These are phyloP conservation scores for Urocyon cinereoargenteus DNA, from an alignment of 2,797 vertebrate species.

Conservation along the genomic window DNA sequence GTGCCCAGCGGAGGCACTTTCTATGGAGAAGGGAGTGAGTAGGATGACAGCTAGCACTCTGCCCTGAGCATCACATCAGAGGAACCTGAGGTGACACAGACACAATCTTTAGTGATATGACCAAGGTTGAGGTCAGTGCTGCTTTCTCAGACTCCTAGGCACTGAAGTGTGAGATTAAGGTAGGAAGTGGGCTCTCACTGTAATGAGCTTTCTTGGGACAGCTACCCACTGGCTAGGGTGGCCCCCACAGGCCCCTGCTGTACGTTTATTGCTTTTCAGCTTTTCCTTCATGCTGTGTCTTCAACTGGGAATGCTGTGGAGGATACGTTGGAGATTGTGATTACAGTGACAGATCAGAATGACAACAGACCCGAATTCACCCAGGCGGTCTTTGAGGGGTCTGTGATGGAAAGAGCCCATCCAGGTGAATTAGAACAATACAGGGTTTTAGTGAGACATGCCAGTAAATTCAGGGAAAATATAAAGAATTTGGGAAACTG, in stretches of 20 bases:
- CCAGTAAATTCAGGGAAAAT: not conserved
- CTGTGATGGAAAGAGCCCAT: constrained; percentile 88
- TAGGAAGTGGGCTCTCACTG: not conserved
- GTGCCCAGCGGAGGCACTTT: too few relatives aligned
- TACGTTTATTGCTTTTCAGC: constrained; percentile 79
- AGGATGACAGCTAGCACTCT: not conserved
- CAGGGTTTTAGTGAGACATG: not conserved
- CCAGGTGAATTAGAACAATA: constrained; percentile 82
- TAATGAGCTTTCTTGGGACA: not conserved
- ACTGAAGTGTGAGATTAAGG: not conserved
- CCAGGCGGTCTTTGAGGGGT: constrained; percentile 84
- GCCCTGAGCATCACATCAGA: not conserved
- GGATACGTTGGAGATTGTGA: constrained; percentile 86
- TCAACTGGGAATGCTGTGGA: constrained; percentile 74
- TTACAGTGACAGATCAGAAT: constrained; percentile 89
- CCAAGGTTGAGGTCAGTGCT: too few relatives aligned
- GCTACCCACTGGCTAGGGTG: not conserved
- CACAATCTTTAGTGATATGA: not conserved
- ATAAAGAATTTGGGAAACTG: not conserved
- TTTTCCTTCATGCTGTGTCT: constrained; percentile 84
- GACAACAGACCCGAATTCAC: constrained; percentile 90
- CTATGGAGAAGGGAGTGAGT: not conserved
- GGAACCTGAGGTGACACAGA: not conserved
- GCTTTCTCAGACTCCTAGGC: not conserved
- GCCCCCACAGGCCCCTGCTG: not conserved